A percentile compares a stretch with the other conserved stretches of the same genome.
Conservation (phyloP, 92 coral and sea anemone genomes). For the Palythoa caribaeorum region DNA sequence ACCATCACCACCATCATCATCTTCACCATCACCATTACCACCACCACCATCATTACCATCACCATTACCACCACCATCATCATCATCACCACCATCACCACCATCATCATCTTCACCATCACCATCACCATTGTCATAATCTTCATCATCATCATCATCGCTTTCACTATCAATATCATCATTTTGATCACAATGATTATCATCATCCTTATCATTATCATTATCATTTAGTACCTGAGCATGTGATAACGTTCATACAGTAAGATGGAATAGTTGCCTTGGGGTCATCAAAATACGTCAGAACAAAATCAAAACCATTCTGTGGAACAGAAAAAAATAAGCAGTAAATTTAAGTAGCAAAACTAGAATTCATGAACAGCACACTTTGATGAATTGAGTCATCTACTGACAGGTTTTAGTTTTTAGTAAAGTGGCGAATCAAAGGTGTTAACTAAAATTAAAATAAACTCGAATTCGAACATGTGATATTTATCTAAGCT, state of each 20-base stretch:
- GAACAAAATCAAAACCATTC: conserved; percentile 95
- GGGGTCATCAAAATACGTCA: conserved; percentile 94
- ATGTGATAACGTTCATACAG: conserved; percentile 88
- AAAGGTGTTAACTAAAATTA: no score
- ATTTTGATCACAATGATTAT: neutral
- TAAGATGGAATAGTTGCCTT: conserved; percentile 87
- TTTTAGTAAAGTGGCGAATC: no score
- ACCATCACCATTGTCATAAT: neutral
- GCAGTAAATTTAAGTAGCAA: no score
- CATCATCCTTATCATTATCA: neutral
- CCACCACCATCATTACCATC: neutral
- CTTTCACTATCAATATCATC: no score
- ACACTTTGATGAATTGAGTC: no score
- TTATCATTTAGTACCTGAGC: conserved; percentile 74
- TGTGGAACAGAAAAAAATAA: conserved; percentile 26
- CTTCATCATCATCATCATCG: neutral
- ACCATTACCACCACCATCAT: neutral
- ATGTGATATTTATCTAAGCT: no score
- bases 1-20: neutral
- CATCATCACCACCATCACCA: neutral
- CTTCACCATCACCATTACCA: neutral
- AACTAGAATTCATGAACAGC: no score
- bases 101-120: neutral
- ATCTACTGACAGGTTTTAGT: no score
- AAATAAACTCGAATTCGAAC: no score